Evolutionary conservation across 2,797 vertebrate species (phyloP), one percentile per base, ranked within the genome.

Genomic region (Pelobates cultripes): DNA sequence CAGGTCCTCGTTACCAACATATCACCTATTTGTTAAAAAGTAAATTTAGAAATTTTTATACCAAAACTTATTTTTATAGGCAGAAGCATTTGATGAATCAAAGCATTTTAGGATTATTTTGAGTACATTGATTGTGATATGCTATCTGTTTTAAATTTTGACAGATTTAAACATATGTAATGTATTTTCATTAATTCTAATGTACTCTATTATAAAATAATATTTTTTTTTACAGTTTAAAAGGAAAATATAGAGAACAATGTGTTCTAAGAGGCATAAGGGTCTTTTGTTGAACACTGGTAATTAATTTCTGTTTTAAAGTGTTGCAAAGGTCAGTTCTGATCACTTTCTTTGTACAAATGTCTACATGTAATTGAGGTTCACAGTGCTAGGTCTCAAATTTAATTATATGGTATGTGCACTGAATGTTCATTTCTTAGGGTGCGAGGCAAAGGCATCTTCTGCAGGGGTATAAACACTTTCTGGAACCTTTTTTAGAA

Each of bases 271-370:
- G 64, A 70, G n/a, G n/a, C 67, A 70, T 47, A 55, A 64, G 61
- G 45, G 28, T 63, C 77, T 70, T 83, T 83, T 83, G 82, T 84
- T 69, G 77, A 79, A 84, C 45, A 70, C 77, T 64, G 51, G 73
- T 79, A 79, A 84, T 84, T 84, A 84, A 79, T 79, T 84, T 84
- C 55, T 43, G 60, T 69, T 79, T 79, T 75, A 79, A 51, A 75
- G 78, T 75, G 60, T 53, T 71, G 10, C 67, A 84, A 84, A 84
- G 77, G 82, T 75, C 73, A 84, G 82, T 74, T 43, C 63, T 69
- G 82, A 79, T 76, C 72, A 71, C 63, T 79, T 84, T 79, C 82
- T 75, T 84, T 84, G 77, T 84, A 75, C 66, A 70, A 71, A 84
- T 71, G 82, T 84, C 82, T 79, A 79, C 57, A 67, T 77, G 55